Evolutionary conservation across 1,140 invertebrate species (phyloP).

Genomic region (Oppia nitens): DNA sequence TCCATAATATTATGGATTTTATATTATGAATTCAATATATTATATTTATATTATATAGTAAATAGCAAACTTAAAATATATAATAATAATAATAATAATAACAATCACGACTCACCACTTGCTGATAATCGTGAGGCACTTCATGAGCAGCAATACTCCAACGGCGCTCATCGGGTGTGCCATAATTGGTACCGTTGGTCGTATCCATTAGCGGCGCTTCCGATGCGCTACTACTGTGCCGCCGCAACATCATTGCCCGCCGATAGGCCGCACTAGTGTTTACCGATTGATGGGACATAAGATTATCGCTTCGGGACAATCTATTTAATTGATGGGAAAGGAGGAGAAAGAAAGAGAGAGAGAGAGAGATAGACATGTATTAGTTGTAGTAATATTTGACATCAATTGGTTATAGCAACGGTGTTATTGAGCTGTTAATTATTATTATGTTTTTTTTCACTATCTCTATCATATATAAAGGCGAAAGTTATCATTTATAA

Average conservation of each 20-base stretch:
- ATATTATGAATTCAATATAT: too few relatives aligned
- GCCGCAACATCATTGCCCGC: constrained; percentile 4
- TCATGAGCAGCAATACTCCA: constrained; percentile 14
- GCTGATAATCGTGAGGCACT: background rate
- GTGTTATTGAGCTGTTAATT: too few relatives aligned
- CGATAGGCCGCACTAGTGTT: constrained; percentile 3
- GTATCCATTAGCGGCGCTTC: background rate
- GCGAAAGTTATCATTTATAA: too few relatives aligned
- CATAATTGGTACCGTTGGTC: constrained; percentile 3
- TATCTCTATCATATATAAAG: too few relatives aligned
- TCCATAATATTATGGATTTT: too few relatives aligned
- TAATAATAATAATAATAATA: too few relatives aligned
- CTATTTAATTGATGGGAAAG: constrained; percentile 1
- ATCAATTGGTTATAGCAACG: too few relatives aligned
- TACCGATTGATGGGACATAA: background rate
- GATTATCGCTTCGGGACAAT: constrained; percentile 1
- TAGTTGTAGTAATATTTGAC: too few relatives aligned
- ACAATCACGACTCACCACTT: background rate
- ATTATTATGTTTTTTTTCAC: too few relatives aligned
- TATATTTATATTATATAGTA: too few relatives aligned
- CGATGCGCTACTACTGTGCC: constrained; percentile 11
- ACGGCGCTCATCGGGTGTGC: constrained; percentile 10
- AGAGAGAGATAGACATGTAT: too few relatives aligned
- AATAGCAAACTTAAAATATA: too few relatives aligned
- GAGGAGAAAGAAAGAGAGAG: background rate